phyloP scores from a whole-genome alignment of 1,140 invertebrate genomes.

The Drepana arcuata region DNA sequence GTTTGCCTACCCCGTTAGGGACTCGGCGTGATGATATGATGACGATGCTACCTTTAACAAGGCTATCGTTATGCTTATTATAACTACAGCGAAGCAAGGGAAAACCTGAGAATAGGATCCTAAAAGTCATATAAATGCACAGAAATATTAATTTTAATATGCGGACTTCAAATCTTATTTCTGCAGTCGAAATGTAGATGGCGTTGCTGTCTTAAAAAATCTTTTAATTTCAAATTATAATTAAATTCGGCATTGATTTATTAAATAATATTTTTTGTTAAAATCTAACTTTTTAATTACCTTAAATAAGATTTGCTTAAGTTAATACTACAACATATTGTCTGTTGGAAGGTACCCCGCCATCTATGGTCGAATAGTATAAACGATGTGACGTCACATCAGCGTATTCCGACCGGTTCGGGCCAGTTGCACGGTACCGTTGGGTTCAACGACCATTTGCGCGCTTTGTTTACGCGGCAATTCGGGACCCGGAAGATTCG shows the following conservation, averaged over 20 bases:
- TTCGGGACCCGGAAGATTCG: slow-evolving; percentile 20
- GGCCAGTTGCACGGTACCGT: slow-evolving; percentile 55
- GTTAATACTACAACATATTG: background rate
- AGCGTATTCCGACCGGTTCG: slow-evolving; percentile 33
- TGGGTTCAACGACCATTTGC: slow-evolving; percentile 48
- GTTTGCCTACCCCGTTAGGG: too few relatives aligned
- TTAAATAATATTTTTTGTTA: background rate
- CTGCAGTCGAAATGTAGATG: background rate
- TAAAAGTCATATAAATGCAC: too few relatives aligned
- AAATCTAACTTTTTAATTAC: background rate
- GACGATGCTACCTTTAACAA: too few relatives aligned
- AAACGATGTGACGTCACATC: slow-evolving; percentile 47
- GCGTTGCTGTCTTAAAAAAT: background rate
- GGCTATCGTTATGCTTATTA: too few relatives aligned
- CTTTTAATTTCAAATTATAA: too few relatives aligned
- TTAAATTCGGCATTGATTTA: too few relatives aligned
- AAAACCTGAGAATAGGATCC: too few relatives aligned
- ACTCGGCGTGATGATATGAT: too few relatives aligned
- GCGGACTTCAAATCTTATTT: too few relatives aligned
- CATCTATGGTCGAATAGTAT: slow-evolving; percentile 22
- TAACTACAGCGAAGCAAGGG: too few relatives aligned
- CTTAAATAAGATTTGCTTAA: background rate
- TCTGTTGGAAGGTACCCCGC: slow-evolving; percentile 3
- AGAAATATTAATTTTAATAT: too few relatives aligned
- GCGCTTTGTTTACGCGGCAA: slow-evolving; percentile 61